phyloP scores from a whole-genome alignment of 2,888 invertebrate genomes.

The Melikaiella ostensackeni region DNA sequence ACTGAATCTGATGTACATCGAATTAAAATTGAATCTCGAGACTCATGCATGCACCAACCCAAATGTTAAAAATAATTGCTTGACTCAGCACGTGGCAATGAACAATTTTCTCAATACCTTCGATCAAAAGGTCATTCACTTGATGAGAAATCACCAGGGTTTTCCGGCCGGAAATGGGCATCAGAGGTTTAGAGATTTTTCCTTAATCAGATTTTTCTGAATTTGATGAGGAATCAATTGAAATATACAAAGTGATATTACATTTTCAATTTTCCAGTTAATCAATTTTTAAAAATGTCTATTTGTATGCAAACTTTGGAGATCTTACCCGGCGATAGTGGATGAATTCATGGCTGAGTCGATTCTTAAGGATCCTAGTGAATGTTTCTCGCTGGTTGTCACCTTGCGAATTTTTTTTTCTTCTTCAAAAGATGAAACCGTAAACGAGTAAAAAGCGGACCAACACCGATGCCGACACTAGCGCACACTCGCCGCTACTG shows the following conservation, averaged over 20 bases:
- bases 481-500: slow-evolving; percentile 72
- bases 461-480: slow-evolving; percentile 69
- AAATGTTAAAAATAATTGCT: slow-evolving; percentile 49
- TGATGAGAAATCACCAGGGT: not conserved
- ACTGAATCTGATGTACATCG: not conserved
- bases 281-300: not conserved
- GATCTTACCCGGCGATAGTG: slow-evolving; percentile 39
- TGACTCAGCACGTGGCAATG: slow-evolving; percentile 53
- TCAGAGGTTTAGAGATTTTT: not conserved
- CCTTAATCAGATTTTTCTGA: not conserved
- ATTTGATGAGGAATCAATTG: too few species aligned
- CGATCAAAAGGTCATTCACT: slow-evolving; percentile 45
- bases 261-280: not conserved
- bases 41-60: slow-evolving; percentile 4
- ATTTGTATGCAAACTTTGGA: not conserved
- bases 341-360: slow-evolving; percentile 45
- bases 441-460: slow-evolving; percentile 49
- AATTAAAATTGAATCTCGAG: slow-evolving; percentile 17
- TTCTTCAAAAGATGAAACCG: not conserved
- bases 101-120: slow-evolving; percentile 50
- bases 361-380: not conserved
- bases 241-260: not conserved
- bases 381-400: not conserved
- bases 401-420: slow-evolving; percentile 15
- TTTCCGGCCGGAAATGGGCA: not conserved